phyloP scores from a whole-genome alignment of 2,113 vertebrate species.

The Alligator mississippiensis region DNA sequence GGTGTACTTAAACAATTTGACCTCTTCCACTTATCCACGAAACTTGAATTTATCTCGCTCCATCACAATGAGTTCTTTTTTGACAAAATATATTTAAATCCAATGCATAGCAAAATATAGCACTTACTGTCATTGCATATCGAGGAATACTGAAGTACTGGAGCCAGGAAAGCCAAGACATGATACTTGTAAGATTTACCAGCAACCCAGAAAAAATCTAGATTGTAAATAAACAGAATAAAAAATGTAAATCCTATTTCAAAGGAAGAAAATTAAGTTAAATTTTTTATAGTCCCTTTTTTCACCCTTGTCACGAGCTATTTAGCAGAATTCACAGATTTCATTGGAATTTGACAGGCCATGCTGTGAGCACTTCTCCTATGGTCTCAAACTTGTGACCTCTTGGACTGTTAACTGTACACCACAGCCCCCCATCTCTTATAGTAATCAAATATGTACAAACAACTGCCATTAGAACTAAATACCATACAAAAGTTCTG shows the following conservation, averaged over 20 bases:
- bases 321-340: no score
- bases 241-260: background rate
- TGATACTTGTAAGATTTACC: slow-evolving; percentile 86
- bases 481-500: background rate
- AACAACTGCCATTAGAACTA: background rate
- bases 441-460: background rate
- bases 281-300: background rate
- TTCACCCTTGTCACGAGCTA: no score
- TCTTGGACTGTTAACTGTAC: no score
- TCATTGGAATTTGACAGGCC: no score
- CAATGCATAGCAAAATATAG: background rate
- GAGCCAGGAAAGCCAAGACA: slow-evolving; percentile 87
- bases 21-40: background rate
- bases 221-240: slow-evolving; percentile 8
- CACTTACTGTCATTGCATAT: slow-evolving; percentile 87
- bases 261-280: background rate
- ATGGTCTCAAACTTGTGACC: no score
- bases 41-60: background rate
- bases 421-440: background rate
- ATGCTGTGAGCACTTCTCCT: no score
- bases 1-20: background rate
- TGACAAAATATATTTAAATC: background rate
- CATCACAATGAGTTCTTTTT: background rate
- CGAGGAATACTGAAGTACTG: slow-evolving; percentile 92
- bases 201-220: slow-evolving; percentile 92